phyloP scores from a whole-genome alignment of 1,140 invertebrate species.

The Chrysoperla carnea region DNA sequence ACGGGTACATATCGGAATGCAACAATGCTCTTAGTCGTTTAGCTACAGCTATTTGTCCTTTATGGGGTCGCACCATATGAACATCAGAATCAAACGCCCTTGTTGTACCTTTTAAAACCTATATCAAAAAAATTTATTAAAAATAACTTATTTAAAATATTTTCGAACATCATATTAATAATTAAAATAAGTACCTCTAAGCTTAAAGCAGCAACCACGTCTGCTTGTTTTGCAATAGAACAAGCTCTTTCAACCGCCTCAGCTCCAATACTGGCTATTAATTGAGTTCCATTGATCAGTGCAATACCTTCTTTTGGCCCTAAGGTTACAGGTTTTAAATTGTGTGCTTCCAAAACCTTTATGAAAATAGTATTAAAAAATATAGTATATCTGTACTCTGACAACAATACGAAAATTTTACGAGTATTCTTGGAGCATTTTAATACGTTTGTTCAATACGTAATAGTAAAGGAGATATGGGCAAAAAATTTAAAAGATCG shows the following conservation, averaged over 20 bases:
- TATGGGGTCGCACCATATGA: conserved; percentile 45
- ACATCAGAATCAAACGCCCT: conserved; percentile 53
- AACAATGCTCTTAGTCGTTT: conserved; percentile 40
- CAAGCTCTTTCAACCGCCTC: conserved; percentile 46
- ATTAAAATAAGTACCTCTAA: conserved; percentile 25
- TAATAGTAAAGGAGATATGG: no score
- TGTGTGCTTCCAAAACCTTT: conserved; percentile 20
- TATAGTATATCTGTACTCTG: no score
- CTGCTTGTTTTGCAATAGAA: conserved; percentile 43
- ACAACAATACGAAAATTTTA: no score
- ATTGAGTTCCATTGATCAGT: conserved; percentile 58
- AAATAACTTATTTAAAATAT: not conserved
- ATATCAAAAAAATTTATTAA: not conserved
- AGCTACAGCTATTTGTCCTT: conserved; percentile 46
- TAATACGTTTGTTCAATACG: no score
- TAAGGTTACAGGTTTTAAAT: conserved; percentile 38
- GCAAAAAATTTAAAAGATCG: no score
- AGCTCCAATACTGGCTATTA: conserved; percentile 51
- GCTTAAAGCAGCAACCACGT: conserved; percentile 51
- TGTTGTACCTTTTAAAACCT: conserved; percentile 50
- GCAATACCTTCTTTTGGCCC: conserved; percentile 54
- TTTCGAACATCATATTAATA: not conserved
- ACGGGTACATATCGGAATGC: conserved; percentile 47
- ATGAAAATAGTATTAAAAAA: conserved; percentile 3
- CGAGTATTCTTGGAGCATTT: no score